phyloP scores from a whole-genome alignment of 2,888 invertebrate genomes.

The Drosophila trichaetosa region DNA sequence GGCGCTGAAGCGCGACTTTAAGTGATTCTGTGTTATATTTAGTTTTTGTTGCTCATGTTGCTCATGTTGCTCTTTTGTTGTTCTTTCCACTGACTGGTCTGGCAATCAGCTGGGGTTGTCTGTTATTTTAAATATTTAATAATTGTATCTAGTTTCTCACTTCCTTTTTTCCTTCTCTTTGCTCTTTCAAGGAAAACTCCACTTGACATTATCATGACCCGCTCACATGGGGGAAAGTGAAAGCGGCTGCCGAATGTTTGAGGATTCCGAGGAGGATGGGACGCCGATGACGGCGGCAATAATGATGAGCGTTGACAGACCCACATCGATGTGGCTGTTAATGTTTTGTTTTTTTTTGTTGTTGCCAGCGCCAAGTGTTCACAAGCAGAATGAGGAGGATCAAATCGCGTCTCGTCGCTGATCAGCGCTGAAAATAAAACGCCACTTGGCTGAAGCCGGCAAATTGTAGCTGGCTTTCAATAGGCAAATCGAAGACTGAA shows the following conservation, averaged over 20 bases:
- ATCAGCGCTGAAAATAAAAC: conserved; percentile 42
- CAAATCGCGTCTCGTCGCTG: conserved; percentile 7
- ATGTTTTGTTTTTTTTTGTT: conserved; percentile 6
- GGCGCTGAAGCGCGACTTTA: conserved; percentile 72
- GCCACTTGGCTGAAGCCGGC: conserved; percentile 49
- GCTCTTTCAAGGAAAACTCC: conserved; percentile 68
- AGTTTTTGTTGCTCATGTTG: conserved; percentile 9
- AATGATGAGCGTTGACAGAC: conserved; percentile 66
- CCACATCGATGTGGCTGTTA: conserved; percentile 10
- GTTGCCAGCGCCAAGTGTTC: conserved; percentile 4
- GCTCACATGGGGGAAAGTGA: conserved; percentile 63
- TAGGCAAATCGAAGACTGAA: conserved; percentile 57
- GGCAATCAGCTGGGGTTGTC: conserved; percentile 27
- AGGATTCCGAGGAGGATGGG: conserved; percentile 17
- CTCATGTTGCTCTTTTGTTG: conserved; percentile 30
- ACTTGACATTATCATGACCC: conserved; percentile 70
- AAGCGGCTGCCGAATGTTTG: conserved; percentile 49
- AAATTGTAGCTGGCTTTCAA: conserved; percentile 48
- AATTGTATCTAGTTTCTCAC: conserved; percentile 76
- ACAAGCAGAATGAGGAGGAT: conserved; percentile 28
- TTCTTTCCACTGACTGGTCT: conserved; percentile 26
- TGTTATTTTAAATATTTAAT: conserved; percentile 80
- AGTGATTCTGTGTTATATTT: conserved; percentile 44
- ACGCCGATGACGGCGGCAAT: conserved; percentile 17
- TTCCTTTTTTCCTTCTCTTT: conserved; percentile 39